Base-by-base conservation (phyloP, 1,140 invertebrate species). In the Orussus abietinus region DNA sequence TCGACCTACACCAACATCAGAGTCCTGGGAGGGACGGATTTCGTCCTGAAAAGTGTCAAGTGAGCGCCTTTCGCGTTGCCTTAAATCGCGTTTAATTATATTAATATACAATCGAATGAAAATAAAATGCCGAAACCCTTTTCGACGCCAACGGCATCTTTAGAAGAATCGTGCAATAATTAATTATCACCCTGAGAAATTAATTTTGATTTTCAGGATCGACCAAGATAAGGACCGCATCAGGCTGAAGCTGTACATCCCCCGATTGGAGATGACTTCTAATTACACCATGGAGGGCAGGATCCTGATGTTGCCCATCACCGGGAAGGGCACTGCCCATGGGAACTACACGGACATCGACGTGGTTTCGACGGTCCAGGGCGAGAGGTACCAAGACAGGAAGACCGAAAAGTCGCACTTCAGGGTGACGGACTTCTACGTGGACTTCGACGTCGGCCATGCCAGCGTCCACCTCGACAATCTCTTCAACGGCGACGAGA, bases 401-500 rank as follows among this genome's bases (percentile, higher is more conserved):
- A 35, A 40, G 56, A 77, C 48, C 48, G 55, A n/a, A 36, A 64
- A 40, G 61, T 75, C 36, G 4, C 78, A 80, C 49, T 75, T 80
- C 19, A 75, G 75, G 22, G 77, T 85, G 4, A 72, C 75, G 21
- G 75, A 80, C n/a, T 76, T 86, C 14, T 74, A 75, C 21, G 69
- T 84, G 0, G 75, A 79, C 36, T 84, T 84, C 47, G 69, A 80
- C 7, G 72, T 84, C 5, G 78, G 75, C 1, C 57, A 77, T 21
- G 80, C 80, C 0, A 66, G 69, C 4, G 72, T 86, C 36, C 64
- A 81, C 37, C 64, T 88, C 4, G 77, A 83, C 4, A 81, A 86
- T 68, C 64, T 86, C 0, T 86, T 86, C 51, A 80, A 83, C 45
- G 82, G 82, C 0, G 81, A 88, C 49, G 63, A 76, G 34, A 78